phyloP scores from a whole-genome alignment of 1,140 invertebrate genomes.

The Drosophila lacteicornis region DNA sequence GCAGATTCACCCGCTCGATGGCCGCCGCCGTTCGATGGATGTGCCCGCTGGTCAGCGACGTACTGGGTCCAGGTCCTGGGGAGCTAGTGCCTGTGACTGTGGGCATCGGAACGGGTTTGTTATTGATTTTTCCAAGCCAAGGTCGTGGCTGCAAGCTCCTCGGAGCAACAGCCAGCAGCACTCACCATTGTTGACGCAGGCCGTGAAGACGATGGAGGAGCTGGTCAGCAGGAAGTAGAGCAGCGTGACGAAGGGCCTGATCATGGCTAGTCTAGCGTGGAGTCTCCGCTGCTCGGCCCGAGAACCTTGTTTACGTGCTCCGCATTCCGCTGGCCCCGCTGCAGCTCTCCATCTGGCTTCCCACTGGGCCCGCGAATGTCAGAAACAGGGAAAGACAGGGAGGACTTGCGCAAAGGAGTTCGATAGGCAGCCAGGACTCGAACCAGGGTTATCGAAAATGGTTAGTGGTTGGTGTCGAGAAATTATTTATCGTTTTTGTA shows the following conservation, averaged over 20 bases:
- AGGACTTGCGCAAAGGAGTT: constrained; percentile 57
- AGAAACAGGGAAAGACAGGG: constrained; percentile 3
- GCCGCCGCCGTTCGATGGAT: constrained; percentile 91
- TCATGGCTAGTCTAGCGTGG: constrained; percentile 55
- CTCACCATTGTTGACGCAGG: constrained; percentile 75
- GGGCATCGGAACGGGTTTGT: background rate
- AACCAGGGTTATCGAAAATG: constrained; percentile 11
- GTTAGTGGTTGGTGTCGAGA: background rate
- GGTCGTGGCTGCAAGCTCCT: constrained; percentile 7
- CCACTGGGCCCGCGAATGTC: constrained; percentile 41
- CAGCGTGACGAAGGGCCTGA: constrained; percentile 59
- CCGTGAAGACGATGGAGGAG: constrained; percentile 73
- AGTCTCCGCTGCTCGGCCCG: constrained; percentile 7
- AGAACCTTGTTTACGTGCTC: constrained; percentile 39
- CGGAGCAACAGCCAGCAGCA: background rate
- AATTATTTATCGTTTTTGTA: too few species aligned
- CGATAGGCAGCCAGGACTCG: background rate
- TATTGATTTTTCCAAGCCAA: constrained; percentile 78
- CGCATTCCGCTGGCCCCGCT: constrained; percentile 29
- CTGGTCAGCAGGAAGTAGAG: constrained; percentile 69
- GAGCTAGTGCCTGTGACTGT: constrained; percentile 86
- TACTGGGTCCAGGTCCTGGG: constrained; percentile 54
- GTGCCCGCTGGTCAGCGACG: constrained; percentile 71
- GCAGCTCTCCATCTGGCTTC: constrained; percentile 4
- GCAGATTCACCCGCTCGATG: constrained; percentile 89